Evolutionary conservation across 2,888 invertebrate genomes (phyloP).

Genomic region (Adineta ricciae): DNA sequence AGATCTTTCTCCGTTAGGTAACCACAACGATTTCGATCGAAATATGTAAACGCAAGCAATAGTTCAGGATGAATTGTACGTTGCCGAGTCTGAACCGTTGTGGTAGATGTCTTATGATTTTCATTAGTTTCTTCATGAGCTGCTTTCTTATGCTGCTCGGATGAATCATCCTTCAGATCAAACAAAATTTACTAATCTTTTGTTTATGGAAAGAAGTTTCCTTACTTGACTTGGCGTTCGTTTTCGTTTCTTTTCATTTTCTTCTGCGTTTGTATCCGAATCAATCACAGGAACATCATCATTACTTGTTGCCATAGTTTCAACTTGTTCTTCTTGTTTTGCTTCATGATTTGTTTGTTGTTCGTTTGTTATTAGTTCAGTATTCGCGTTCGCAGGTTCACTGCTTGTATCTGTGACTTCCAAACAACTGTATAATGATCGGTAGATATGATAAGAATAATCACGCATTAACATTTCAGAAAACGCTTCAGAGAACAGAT

Average conservation of each 20-base stretch:
- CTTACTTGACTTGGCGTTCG: conserved; percentile 48
- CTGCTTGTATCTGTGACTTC: conserved; percentile 24
- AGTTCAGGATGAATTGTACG: conserved; percentile 66
- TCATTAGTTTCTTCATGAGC: conserved; percentile 38
- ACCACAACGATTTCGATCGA: conserved; percentile 80
- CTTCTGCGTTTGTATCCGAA: neutral
- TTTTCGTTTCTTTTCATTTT: conserved; percentile 43
- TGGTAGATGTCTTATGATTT: neutral
- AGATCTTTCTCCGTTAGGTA: conserved; percentile 73
- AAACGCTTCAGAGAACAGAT: conserved; percentile 84
- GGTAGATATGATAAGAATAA: conserved; percentile 82
- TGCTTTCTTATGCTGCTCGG: conserved; percentile 36
- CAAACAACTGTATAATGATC: conserved; percentile 58
- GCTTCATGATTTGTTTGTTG: conserved; percentile 37
- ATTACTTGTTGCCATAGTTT: conserved; percentile 42
- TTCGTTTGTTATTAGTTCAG: neutral
- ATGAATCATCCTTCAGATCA: conserved; percentile 31
- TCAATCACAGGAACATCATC: conserved; percentile 43
- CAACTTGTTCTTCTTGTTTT: conserved; percentile 41
- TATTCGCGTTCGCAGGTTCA: neutral
- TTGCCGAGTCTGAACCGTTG: neutral
- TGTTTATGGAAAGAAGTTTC: no score
- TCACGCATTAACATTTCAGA: conserved; percentile 93
- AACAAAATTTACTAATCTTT: neutral
- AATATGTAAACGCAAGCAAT: conserved; percentile 77